Conservation (phyloP, 92 coral and sea anemone genomes). For the Actinernus sp. region DNA sequence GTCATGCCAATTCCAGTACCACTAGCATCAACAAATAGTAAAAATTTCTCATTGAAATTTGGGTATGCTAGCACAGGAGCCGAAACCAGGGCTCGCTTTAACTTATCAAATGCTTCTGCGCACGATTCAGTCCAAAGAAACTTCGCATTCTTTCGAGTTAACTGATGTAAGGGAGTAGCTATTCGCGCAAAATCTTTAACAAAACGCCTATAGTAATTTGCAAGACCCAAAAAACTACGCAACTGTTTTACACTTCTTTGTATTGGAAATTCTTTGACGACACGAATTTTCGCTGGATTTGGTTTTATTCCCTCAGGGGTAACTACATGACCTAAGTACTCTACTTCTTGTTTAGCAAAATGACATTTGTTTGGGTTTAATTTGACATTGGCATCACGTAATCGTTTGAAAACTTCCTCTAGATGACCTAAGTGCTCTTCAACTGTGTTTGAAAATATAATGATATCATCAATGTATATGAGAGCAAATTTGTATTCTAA, state of each 20-base stretch:
- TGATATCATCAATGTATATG: conserved; percentile 53
- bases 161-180: conserved; percentile 23
- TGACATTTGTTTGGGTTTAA: conserved; percentile 40
- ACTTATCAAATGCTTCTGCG: conserved; percentile 12
- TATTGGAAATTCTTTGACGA: conserved; percentile 33
- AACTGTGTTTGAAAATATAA: conserved; percentile 36
- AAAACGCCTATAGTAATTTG: conserved; percentile 47
- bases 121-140: conserved; percentile 35
- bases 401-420: conserved; percentile 20
- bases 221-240: conserved; percentile 37
- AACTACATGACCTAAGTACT: conserved; percentile 44
- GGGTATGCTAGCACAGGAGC: conserved; percentile 46
- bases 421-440: conserved; percentile 37
- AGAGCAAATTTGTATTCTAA: conserved; percentile 31
- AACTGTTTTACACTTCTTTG: conserved; percentile 12
- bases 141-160: conserved; percentile 16
- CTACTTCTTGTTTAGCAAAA: conserved; percentile 7
- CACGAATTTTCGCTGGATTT: conserved; percentile 26
- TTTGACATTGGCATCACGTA: conserved; percentile 25
- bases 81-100: conserved; percentile 17
- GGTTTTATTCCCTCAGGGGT: conserved; percentile 30
- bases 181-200: conserved; percentile 36
- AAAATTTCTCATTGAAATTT: conserved; percentile 3
- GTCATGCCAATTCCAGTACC: conserved; percentile 20
- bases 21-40: conserved; percentile 17